Base-by-base conservation (phyloP, 2,888 invertebrate genomes). In the Dicycla oo region DNA sequence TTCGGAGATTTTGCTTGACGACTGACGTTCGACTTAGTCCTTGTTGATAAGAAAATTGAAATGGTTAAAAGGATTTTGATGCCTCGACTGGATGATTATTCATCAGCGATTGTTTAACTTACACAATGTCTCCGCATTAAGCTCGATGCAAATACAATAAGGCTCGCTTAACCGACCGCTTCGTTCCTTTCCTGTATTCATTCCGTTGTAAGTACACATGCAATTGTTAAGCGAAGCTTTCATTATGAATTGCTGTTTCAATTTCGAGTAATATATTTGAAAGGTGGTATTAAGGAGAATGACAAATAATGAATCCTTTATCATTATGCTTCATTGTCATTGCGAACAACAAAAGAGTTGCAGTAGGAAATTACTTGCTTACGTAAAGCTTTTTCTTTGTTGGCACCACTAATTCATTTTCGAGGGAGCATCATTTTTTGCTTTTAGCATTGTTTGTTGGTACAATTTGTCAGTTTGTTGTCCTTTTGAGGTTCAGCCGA, bases 381-480 rank as follows among this genome's bases (percentile, higher is more conserved):
- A 88, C 86, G 88, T 90, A 90, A 92, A 92, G 89, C 88, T 87
- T 84, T 84, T 89, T 88, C 88, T 87, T 89, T 91, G 86, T 91
- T 86, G 87, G 76, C 69, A 80, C 78, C 79, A 86, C 88, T 89
- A 88, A 91, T 88, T 90, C 87, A 88, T 88, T 90, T 88, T 84
- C 73, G 82, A 84, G 78, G 78, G 75, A 83, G 70, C 75, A 60
- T 76, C 80, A 82, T 88, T 91, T 92, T 90, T 90, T 86, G 71
- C 84, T 76, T 87, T 88, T 85, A 82, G 85, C 86, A 91, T 93
- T 94, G 92, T 92, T 93, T 93, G 93, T 94, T 93, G 92, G 90
- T 85, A 90, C 90, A 94, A 95, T 95, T 94, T 94, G 95, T 94
- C 94, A 93, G 90, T 93, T 94, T 94, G 93, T 93, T 93, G 94